Conservation (phyloP, 2,888 invertebrate species). For the Agriopis marginaria region DNA sequence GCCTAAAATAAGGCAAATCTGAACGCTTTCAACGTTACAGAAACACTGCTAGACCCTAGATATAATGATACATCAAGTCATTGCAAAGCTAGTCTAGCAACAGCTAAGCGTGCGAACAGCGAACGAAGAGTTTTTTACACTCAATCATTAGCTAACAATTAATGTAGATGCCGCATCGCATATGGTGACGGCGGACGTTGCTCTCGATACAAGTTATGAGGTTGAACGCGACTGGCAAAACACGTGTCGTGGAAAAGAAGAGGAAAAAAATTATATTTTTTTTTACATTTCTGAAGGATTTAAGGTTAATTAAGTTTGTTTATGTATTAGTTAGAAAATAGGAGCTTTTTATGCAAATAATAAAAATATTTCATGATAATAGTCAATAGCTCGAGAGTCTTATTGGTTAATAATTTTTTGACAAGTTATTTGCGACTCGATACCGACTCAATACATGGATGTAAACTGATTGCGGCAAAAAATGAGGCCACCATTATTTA, state of each 20-base stretch:
- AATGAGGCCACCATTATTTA: constrained; percentile 20
- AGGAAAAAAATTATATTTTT: no score
- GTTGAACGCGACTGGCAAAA: constrained; percentile 45
- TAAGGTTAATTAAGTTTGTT: neutral
- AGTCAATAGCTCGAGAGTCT: neutral
- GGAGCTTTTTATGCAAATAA: neutral
- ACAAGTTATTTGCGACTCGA: constrained; percentile 70
- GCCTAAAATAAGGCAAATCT: neutral
- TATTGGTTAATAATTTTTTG: constrained; percentile 63
- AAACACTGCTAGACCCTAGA: neutral
- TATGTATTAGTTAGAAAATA: neutral
- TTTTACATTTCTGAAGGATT: constrained; percentile 5
- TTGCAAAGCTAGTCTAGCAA: constrained; percentile 38
- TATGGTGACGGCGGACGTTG: constrained; percentile 59
- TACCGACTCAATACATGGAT: constrained; percentile 55
- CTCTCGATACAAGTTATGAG: constrained; percentile 50
- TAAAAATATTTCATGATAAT: neutral
- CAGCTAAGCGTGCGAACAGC: constrained; percentile 67
- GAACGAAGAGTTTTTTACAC: constrained; percentile 61
- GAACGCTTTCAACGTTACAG: neutral
- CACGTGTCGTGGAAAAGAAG: constrained; percentile 11
- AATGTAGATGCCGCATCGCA: constrained; percentile 61
- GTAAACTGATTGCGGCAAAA: constrained; percentile 54
- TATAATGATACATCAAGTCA: constrained; percentile 36
- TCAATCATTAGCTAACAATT: constrained; percentile 74